Evolutionary conservation across 2,113 vertebrate genomes (phyloP), one percentile per base, ranked within the genome.

Genomic region (Mystacornis crossleyi): DNA sequence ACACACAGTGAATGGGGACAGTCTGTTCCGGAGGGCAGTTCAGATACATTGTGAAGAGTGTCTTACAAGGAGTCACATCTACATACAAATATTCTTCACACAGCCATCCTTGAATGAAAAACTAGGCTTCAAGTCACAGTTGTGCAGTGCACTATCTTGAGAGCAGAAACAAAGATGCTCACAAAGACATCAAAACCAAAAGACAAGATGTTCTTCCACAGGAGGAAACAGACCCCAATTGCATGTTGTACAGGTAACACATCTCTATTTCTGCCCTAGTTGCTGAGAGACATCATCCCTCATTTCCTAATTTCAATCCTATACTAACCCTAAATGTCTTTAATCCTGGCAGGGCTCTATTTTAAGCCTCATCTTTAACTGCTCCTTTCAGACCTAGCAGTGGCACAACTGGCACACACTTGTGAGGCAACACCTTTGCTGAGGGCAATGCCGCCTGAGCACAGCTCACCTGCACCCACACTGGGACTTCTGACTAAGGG

Each of bases 201-300:
- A 42, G 18, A 12, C 12, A 62, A 74, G 11, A 7, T 53, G 9
- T 26, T 65, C 48, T 69, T 80, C 58, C 14, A 18, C 0, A 3
- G 25, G 8, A 53, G 12, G 3, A 70, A 25, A 38, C 7, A 71
- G 55, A 64, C 24, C 20, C 10, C 51, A 65, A 1, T 0, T n/a
- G 3, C 5, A 4, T 24, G 18, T 47, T 28, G 0, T 34, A 50
- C 12, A 26, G 10, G 19, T 23, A 73, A 42, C 0, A 2, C 31
- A 82, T 58, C 8, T 47, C 31, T 25, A 19, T 54, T 82, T 93
- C 33, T 33, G 42, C 34, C 20, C 29, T 54, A 18, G 24, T 0
- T 62, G 12, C 26, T n/a, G 48, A 64, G 38, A 81, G 74, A 50
- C 18, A 33, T 33, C 28, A 40, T 20, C 48, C 4, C 8, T 53